These are phyloP conservation scores for Enteromius viviparus DNA, from an alignment of 2,797 vertebrate genomes.

Conservation along the genomic window DNA sequence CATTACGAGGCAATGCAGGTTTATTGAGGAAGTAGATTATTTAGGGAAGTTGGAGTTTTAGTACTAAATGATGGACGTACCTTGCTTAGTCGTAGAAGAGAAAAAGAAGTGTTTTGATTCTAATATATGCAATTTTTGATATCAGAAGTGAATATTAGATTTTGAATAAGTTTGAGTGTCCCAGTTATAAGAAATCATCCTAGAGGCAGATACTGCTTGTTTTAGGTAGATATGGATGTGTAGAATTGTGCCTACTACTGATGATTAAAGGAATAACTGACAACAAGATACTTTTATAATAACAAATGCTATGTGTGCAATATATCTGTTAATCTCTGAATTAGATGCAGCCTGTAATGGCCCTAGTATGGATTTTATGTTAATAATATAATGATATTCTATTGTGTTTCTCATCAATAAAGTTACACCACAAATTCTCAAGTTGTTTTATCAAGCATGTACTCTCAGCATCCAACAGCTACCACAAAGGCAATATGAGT, in stretches of 20 bases:
- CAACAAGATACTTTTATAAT: neutral
- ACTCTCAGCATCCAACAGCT: neutral
- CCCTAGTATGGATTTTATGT: neutral
- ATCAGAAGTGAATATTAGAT: neutral
- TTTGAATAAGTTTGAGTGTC: neutral
- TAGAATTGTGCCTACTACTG: neutral
- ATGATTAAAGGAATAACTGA: neutral
- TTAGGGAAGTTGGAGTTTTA: neutral
- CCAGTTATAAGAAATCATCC: neutral
- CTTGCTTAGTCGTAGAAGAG: neutral
- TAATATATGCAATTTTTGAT: neutral
- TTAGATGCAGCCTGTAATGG: neutral
- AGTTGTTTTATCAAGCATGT: neutral
- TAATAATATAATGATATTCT: neutral
- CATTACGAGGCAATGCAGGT: neutral
- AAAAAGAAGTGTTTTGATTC: neutral
- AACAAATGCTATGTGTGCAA: too few relatives aligned
- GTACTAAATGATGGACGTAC: neutral
- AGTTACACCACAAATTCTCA: neutral
- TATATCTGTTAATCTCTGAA: constrained; percentile 2
- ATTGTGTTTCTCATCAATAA: neutral
- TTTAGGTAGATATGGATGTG: neutral
- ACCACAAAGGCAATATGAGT: neutral
- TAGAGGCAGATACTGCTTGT: neutral
- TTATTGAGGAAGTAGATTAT: neutral